Base-by-base conservation (phyloP, 1,140 invertebrate genomes). In the Paralvinella palmiformis region DNA sequence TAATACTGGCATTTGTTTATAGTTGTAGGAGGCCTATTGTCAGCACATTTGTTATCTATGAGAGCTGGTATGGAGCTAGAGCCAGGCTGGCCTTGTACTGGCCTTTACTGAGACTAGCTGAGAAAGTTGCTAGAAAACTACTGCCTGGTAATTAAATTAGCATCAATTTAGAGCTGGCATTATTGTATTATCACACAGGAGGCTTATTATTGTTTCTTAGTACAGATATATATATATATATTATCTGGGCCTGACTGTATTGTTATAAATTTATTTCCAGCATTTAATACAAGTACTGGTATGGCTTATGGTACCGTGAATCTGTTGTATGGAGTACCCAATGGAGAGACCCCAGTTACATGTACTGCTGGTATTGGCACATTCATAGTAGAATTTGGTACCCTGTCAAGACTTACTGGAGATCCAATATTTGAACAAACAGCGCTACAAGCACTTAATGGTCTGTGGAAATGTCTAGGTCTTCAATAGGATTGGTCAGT, bases 341-440 rank as follows among this genome's bases (percentile, higher is more conserved):
- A 86, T 58, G 92, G 91, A 17, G 96, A 99, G 83, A 99, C 96
- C 6, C 89, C 91, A 57, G 86, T 99, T 2, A 98, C 96, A 0
- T 99, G 96, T 78, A 98, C 95, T 4, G 96, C 96, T 33, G 94
- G 96, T 13, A 92, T 98, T 53, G 96, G 94, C 20, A 99, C 97
- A 1, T 98, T 96, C 79, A 87, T 99, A 37, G 80, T 99, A 1
- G 97, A 99, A 82, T 99, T 99, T 85, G 95, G 94, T 3, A 89
- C 94, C 0, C 79, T 99, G 0, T 95, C 92, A 67, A 84, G 94
- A 57, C 84, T 99, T 1, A 99, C 96, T 33, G 96, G 95, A 10
- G 79, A 81, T 83, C 91, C 91, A 0, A 81, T 95, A 10, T 99
- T 94, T 85, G 94, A 98, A 84, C 79, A 89, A 84, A 89, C 94